These are phyloP conservation scores for Plestiodon gilberti DNA, from an alignment of 2,113 vertebrate genomes.

Conservation along the genomic window DNA sequence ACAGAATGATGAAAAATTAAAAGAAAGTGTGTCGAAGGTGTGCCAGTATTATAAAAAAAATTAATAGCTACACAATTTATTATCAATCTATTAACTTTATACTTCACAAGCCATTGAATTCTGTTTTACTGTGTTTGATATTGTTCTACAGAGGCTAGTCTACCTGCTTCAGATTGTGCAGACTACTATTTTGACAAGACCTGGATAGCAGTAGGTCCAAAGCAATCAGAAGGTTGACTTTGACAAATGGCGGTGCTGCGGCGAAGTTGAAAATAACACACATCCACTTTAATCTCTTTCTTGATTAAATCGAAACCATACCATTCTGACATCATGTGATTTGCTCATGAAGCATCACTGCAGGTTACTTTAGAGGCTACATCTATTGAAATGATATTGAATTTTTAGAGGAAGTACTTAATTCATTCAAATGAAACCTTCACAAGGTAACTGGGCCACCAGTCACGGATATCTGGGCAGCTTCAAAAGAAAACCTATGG, in stretches of 20 bases:
- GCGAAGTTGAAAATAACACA: conserved; percentile 99
- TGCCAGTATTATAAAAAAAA: conserved; percentile 72
- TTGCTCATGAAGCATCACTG: conserved; percentile 91
- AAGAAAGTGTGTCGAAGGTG: conserved; percentile 61
- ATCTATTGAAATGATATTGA: conserved; percentile 86
- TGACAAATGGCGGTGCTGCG: conserved; percentile 97
- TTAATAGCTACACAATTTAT: conserved; percentile 77
- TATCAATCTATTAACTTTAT: conserved; percentile 79
- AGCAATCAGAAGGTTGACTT: conserved; percentile 99
- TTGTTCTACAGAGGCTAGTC: conserved; percentile 71
- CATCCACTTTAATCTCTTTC: conserved; percentile 99
- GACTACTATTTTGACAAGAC: conserved; percentile 97
- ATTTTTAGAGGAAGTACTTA: conserved; percentile 84
- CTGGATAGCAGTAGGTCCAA: conserved; percentile 98
- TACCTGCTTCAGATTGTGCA: conserved; percentile 85
- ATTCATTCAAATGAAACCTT: conserved; percentile 87
- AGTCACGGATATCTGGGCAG: conserved; percentile 75
- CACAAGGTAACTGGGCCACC: conserved; percentile 80
- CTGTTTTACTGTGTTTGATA: conserved; percentile 72
- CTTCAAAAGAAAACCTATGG: conserved; percentile 74
- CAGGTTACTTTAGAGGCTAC: conserved; percentile 85
- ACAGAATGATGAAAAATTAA: conserved; percentile 62
- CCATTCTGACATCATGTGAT: conserved; percentile 94
- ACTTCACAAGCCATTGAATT: conserved; percentile 79
- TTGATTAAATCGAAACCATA: conserved; percentile 98